Base-by-base conservation (phyloP, 2,113 vertebrate genomes). In the Elgaria multicarinata region DNA sequence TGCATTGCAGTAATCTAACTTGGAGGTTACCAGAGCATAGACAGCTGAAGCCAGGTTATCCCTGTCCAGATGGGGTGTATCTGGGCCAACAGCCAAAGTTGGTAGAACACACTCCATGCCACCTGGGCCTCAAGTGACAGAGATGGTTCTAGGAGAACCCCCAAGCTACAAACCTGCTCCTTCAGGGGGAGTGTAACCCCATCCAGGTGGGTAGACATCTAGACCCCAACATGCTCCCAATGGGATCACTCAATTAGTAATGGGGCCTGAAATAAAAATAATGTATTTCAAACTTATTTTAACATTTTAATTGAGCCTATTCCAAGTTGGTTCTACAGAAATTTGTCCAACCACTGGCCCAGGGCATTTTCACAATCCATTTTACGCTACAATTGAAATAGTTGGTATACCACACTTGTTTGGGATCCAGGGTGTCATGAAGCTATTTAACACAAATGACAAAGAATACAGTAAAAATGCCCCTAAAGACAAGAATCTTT, bases 401-500 rank as follows among this genome's bases (percentile, higher is more conserved):
- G n/a, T 64, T 62, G 80, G 22, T 58, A 18, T 28, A 14, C 28
- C 20, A 64, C 42, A 77, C 46, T 31, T 24, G 42, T 36, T 87
- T 46, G 39, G n/a, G 14, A 66, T 46, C n/a, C 36, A 76, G 20
- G 2, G 0, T 44, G 20, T 62, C 1, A 0, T 7, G 58, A 39
- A 6, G 67, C 66, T 82, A 36, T 87, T 26, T 89, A 42, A 87
- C 55, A 89, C 44, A 0, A 3, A 28, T 14, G 79, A 80, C 0
- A 1, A 92, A 78, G 58, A 1, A 22, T 80, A 78, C 77, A 95
- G 94, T 93, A 97, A 96, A 93, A 96, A 97, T 0, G 90, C 93
- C 95, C 90, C 94, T 93, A 90, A 92, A 96, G 94, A 96, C 97
- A 96, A 89, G 91, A 94, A 95, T 97, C 96, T 97, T 97, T 97